phyloP scores from a whole-genome alignment of 2,888 invertebrate genomes.

The Choreutis nemorana region DNA sequence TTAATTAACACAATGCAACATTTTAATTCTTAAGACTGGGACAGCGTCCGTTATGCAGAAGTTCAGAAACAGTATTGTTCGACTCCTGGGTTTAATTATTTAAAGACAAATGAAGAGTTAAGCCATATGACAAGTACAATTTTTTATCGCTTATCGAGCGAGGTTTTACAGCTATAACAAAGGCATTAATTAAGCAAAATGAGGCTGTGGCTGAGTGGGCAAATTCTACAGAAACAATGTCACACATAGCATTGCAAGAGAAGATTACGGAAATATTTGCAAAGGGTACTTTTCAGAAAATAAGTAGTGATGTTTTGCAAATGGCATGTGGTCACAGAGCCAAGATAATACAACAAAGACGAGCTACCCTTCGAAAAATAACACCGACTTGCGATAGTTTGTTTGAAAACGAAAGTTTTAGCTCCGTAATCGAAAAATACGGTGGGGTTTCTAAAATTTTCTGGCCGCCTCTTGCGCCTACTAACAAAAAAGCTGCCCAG shows the following conservation, averaged over 20 bases:
- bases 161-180: neutral
- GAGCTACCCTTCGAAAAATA: neutral
- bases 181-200: neutral
- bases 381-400: slow-evolving; percentile 3
- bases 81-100: neutral
- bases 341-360: slow-evolving; percentile 2
- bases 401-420: slow-evolving; percentile 3
- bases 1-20: neutral
- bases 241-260: neutral
- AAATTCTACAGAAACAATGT: neutral
- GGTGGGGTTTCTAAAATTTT: too few relatives aligned
- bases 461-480: neutral
- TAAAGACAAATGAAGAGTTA: neutral
- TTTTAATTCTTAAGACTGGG: neutral
- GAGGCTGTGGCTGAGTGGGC: neutral
- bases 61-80: neutral
- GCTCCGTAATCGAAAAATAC: neutral
- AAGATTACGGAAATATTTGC: slow-evolving; percentile 5
- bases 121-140: neutral
- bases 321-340: slow-evolving; percentile 8
- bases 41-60: neutral
- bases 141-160: neutral
- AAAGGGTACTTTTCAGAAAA: slow-evolving; percentile 5
- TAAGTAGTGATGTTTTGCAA: slow-evolving; percentile 5
- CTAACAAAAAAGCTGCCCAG: neutral